phyloP scores from a whole-genome alignment of 2,113 vertebrate genomes.

The Otis tarda region DNA sequence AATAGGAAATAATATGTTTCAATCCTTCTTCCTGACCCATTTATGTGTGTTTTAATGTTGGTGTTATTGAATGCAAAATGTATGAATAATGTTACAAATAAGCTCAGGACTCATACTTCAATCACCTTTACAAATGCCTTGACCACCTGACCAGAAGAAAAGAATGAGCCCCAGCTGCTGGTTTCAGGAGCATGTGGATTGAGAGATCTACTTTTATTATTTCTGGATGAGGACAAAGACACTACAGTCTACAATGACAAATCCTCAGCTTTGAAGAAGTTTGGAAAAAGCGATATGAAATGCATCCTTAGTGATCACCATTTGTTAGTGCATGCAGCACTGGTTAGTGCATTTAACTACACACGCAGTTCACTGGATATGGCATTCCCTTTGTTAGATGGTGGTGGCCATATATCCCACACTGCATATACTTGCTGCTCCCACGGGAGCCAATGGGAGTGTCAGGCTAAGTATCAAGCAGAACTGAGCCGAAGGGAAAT shows the following conservation, averaged over 20 bases:
- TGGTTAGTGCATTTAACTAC: not conserved
- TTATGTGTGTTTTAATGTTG: not conserved
- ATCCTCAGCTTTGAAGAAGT: not conserved
- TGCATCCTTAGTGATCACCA: not conserved
- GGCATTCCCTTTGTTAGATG: not conserved
- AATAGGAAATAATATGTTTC: not conserved
- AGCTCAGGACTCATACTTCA: not conserved
- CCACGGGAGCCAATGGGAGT: not conserved
- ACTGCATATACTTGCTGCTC: not conserved
- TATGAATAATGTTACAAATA: not conserved
- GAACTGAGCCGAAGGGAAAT: constrained; percentile 29
- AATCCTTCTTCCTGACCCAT: not conserved
- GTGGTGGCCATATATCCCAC: not conserved
- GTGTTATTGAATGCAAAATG: not conserved
- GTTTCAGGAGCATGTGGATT: not conserved
- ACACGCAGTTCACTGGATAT: not conserved
- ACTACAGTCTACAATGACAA: not conserved
- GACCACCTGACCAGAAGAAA: not conserved
- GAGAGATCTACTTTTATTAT: not conserved
- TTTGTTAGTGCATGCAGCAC: not conserved
- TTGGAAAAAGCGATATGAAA: not conserved
- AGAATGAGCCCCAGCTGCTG: not conserved
- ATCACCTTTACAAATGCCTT: not conserved
- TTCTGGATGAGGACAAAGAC: not conserved
- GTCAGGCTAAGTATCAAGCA: not conserved